phyloP scores from a whole-genome alignment of 2,888 invertebrate genomes.

The Mechanitis messenoides region DNA sequence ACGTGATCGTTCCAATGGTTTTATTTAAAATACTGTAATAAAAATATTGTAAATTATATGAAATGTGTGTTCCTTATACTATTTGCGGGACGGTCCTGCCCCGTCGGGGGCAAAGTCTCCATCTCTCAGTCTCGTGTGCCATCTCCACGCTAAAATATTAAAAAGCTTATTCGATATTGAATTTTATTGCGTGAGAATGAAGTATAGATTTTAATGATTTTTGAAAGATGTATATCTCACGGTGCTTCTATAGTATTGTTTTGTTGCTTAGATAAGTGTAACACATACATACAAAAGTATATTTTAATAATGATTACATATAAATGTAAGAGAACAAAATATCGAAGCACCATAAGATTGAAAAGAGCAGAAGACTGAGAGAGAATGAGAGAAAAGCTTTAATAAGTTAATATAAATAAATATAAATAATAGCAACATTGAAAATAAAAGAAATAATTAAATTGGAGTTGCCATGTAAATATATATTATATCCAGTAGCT shows the following conservation, averaged over 20 bases:
- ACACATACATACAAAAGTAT: too few species aligned
- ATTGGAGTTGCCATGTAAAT: constrained; percentile 8
- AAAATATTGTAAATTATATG: constrained; percentile 48
- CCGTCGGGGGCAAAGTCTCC: constrained; percentile 67
- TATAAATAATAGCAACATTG: neutral
- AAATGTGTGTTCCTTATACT: constrained; percentile 60
- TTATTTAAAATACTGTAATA: constrained; percentile 59
- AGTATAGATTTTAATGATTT: constrained; percentile 24
- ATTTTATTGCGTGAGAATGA: constrained; percentile 17
- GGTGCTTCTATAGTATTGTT: constrained; percentile 20
- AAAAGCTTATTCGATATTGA: constrained; percentile 36
- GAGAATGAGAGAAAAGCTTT: constrained; percentile 39
- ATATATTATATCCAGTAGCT: constrained; percentile 24
- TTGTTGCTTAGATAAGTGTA: neutral
- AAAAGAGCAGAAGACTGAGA: constrained; percentile 45
- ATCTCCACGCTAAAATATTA: constrained; percentile 68
- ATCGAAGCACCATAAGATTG: constrained; percentile 43
- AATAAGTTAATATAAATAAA: neutral
- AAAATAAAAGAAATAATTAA: constrained; percentile 9
- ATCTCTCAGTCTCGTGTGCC: constrained; percentile 67
- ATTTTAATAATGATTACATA: neutral
- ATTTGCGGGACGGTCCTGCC: constrained; percentile 70
- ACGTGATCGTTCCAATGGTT: constrained; percentile 56
- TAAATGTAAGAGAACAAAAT: neutral
- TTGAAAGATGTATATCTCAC: constrained; percentile 23